These are phyloP conservation scores for Cathartes aura DNA, from an alignment of 2,113 vertebrate genomes.

Conservation along the genomic window DNA sequence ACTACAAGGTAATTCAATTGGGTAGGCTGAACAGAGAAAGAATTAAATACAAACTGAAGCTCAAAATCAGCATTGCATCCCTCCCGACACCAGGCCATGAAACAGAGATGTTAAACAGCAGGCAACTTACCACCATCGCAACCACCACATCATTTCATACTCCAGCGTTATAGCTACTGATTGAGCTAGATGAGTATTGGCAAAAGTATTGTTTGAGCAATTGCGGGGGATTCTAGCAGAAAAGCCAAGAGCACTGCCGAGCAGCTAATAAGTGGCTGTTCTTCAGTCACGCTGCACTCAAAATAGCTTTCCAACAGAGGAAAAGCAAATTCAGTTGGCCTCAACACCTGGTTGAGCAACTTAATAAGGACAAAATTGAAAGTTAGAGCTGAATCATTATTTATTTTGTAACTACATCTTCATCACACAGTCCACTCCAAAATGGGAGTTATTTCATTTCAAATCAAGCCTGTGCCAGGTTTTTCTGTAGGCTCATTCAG, in stretches of 20 bases:
- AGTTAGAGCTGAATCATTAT: slow-evolving; percentile 61
- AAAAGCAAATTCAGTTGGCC: slow-evolving; percentile 67
- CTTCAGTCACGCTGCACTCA: slow-evolving; percentile 46
- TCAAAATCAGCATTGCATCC: neutral
- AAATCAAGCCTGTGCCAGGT: slow-evolving; percentile 17
- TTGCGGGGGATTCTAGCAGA: slow-evolving; percentile 42
- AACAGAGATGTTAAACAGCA: slow-evolving; percentile 43
- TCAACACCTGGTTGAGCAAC: slow-evolving; percentile 72
- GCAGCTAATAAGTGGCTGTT: slow-evolving; percentile 63
- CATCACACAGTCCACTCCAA: slow-evolving; percentile 43
- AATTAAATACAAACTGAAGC: neutral
- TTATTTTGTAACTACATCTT: slow-evolving; percentile 69
- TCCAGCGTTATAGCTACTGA: neutral
- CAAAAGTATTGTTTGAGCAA: slow-evolving; percentile 34
- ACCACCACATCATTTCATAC: neutral
- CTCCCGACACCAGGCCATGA: neutral
- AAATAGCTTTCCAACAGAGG: slow-evolving; percentile 62
- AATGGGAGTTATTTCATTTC: slow-evolving; percentile 50
- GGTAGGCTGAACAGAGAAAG: neutral
- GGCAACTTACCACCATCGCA: neutral
- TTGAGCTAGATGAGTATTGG: slow-evolving; percentile 61
- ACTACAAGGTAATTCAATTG: neutral
- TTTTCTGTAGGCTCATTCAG: neutral
- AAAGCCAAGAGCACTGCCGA: slow-evolving; percentile 6
- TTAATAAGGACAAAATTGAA: slow-evolving; percentile 69